Conservation (phyloP, 2,113 vertebrate genomes). For the Todiramphus saurophagus region DNA sequence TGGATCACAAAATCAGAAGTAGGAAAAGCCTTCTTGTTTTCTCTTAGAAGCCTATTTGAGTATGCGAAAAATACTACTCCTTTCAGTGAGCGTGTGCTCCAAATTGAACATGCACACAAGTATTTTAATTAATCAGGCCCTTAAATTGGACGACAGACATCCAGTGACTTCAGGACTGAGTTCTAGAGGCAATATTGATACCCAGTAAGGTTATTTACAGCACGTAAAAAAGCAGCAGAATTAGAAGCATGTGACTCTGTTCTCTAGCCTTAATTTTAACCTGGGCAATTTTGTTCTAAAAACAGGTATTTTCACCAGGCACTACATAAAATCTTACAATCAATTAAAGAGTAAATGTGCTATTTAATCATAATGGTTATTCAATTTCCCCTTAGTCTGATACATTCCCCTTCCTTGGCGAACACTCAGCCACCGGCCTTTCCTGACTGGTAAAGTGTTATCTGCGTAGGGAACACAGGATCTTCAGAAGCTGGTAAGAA, state of each 20-base stretch:
- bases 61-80: neutral
- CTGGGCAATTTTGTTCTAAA: neutral
- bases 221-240: neutral
- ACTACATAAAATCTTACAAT: neutral
- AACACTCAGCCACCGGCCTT: neutral
- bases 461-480: neutral
- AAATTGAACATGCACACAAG: fast-evolving
- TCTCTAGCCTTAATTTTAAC: neutral
- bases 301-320: neutral
- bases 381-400: neutral
- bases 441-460: neutral
- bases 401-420: neutral
- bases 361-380: neutral
- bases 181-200: neutral
- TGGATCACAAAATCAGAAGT: neutral
- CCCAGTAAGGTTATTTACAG: neutral
- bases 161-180: neutral
- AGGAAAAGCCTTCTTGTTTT: neutral
- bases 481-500: neutral
- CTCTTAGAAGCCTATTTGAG: neutral
- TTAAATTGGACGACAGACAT: neutral
- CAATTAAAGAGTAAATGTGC: neutral
- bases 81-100: neutral
- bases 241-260: neutral
- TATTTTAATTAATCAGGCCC: neutral